Evolutionary conservation across 2,888 invertebrate genomes (phyloP).

Genomic region (Diogma glabrata): DNA sequence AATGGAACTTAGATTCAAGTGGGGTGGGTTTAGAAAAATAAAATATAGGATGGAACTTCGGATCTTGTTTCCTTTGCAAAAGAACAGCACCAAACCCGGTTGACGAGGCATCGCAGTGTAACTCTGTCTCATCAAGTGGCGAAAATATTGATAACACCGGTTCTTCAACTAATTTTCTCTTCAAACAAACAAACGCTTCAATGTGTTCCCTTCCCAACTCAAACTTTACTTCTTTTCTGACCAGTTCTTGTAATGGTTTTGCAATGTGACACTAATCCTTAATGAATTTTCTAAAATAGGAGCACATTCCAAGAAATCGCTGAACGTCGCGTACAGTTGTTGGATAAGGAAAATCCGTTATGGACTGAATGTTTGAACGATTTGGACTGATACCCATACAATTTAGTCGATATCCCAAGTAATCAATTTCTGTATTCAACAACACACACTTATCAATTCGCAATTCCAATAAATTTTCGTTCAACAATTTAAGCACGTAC

Average conservation of each 20-base stretch:
- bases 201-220: neutral
- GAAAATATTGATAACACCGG: neutral
- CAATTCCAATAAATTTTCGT: too few relatives aligned
- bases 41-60: neutral
- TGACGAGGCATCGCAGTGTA: slow-evolving; percentile 24
- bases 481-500: slow-evolving; percentile 15
- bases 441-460: too few relatives aligned
- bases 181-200: neutral
- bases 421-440: too few relatives aligned
- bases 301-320: too few relatives aligned
- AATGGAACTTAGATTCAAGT: neutral
- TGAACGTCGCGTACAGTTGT: too few relatives aligned
- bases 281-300: slow-evolving; percentile 12
- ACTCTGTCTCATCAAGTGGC: slow-evolving; percentile 16
- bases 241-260: neutral
- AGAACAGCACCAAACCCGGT: slow-evolving; percentile 10
- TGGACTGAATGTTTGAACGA: slow-evolving; percentile 7
- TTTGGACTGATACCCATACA: slow-evolving; percentile 10
- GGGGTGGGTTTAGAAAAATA: neutral
- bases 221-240: neutral
- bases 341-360: too few relatives aligned
- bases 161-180: neutral
- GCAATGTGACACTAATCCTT: slow-evolving; percentile 1
- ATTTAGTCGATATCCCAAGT: too few relatives aligned
- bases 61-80: neutral